Conservation (phyloP, 2,797 vertebrate species). For the Lacerta viridis region DNA sequence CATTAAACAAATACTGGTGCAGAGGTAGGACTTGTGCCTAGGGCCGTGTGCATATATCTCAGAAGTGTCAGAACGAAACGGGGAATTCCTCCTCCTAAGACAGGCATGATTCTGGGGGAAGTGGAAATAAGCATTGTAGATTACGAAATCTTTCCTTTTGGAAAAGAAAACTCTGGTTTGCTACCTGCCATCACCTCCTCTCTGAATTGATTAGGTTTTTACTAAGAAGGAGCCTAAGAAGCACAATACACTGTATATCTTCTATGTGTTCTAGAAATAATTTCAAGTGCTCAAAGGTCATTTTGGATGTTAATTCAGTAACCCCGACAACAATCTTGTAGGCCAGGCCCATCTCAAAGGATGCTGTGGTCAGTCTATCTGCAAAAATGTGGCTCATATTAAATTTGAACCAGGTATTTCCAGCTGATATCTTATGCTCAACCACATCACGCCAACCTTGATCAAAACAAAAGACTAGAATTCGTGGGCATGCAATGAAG, state of each 20-base stretch:
- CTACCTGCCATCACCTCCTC: neutral
- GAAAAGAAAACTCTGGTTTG: neutral
- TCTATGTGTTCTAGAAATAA: neutral
- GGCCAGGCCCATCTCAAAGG: too few species aligned
- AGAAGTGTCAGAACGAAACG: neutral
- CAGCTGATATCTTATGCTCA: neutral
- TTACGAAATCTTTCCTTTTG: conserved; percentile 47
- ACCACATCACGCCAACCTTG: neutral
- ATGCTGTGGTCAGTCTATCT: too few species aligned
- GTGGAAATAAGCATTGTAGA: conserved; percentile 43
- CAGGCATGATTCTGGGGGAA: conserved; percentile 27
- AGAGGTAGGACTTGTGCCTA: neutral
- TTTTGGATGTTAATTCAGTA: neutral
- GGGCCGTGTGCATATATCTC: neutral
- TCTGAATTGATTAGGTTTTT: conserved; percentile 6
- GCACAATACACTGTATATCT: neutral
- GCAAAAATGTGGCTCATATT: neutral
- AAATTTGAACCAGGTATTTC: neutral
- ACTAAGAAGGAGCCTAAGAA: conserved; percentile 29
- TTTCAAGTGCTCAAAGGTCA: neutral
- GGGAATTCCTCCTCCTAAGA: conserved; percentile 42
- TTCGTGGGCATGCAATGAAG: too few species aligned
- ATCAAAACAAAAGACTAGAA: too few species aligned
- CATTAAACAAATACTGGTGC: neutral
- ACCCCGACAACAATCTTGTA: neutral